A percentile compares a stretch with the other conserved stretches of the same genome.
These are phyloP conservation scores for Caenorhabditis wallacei DNA, from an alignment of 2,888 invertebrate genomes.

Conservation along the genomic window DNA sequence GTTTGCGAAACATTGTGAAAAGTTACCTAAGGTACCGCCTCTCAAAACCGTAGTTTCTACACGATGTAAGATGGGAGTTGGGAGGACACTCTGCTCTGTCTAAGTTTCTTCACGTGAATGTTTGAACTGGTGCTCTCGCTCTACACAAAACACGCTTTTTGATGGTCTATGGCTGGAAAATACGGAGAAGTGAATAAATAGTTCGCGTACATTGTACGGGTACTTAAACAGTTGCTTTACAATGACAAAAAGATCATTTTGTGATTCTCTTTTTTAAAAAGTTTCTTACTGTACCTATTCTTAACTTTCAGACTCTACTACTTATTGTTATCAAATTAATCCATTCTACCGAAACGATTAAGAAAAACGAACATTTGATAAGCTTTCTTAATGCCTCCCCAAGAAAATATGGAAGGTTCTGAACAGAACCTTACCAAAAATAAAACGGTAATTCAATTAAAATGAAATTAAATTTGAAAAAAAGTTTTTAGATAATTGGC, in stretches of 20 bases:
- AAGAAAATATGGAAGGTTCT: slow-evolving; percentile 31
- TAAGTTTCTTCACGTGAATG: slow-evolving; percentile 49
- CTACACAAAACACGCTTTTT: slow-evolving; percentile 62
- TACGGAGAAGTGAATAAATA: slow-evolving; percentile 60
- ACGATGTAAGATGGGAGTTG: slow-evolving; percentile 9
- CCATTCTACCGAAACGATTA: not conserved
- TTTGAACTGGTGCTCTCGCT: slow-evolving; percentile 51
- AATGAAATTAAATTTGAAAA: not conserved
- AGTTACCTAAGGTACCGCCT: slow-evolving; percentile 21
- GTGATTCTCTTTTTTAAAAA: not conserved
- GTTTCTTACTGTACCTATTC: not conserved
- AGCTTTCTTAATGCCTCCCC: slow-evolving; percentile 32
- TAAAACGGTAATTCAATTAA: slow-evolving; percentile 26
- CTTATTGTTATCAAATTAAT: slow-evolving; percentile 29
- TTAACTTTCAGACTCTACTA: slow-evolving; percentile 22
- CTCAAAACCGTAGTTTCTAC: slow-evolving; percentile 57
- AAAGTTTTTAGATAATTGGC: slow-evolving; percentile 15
- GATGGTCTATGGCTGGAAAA: slow-evolving; percentile 50
- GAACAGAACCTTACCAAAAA: slow-evolving; percentile 16
- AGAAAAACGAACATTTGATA: slow-evolving; percentile 17
- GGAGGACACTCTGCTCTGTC: slow-evolving; percentile 29
- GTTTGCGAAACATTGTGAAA: slow-evolving; percentile 32
- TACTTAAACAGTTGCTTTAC: slow-evolving; percentile 44
- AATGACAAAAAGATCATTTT: slow-evolving; percentile 28
- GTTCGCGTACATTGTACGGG: slow-evolving; percentile 25